Base-by-base conservation (phyloP, 1,140 invertebrate genomes). In the Pomacea maculata region DNA sequence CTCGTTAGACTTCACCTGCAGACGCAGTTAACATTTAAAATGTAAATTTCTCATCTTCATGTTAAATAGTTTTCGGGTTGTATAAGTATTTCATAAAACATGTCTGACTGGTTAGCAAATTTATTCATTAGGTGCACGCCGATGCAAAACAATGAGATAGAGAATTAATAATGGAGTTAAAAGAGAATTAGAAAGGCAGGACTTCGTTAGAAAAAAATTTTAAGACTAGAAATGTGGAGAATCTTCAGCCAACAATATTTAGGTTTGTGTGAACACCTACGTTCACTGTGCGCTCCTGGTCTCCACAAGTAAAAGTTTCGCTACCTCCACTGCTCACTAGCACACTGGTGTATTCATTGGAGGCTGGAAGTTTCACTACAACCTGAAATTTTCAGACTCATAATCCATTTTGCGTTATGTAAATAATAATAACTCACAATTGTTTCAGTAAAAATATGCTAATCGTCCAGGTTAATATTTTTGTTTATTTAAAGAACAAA, bases 321-420 rank as follows among this genome's bases (percentile, higher is more conserved):
- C 76, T 76, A 17, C 86, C 86, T 34, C 75, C 76, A 45, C 72
- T 17, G 68, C 83, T 81, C 0, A 86, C 78, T 10, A 86, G 78
- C 14, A 89, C 81, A 75, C 80, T 88, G 65, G 75, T 81, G 81
- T 87, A 88, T 25, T 88, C 85, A 79, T 82, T 80, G n/a, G 84
- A 87, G 78, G 83, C 83, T 64, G 84, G 81, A 54, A 88, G 76
- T 3, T 84, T 86, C 10, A 88, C 87, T 45, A 87, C 29, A 61
- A 88, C 87, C 87, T 88, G 63, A 15, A 54, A 61, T 11, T 61
- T 61, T 1, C 2, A 17, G 15, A 61, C 8, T 11, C 15, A 17
- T 17, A 4, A 8, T 61, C 57, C 4, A 61, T 6, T 61, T 61
- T 17, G 57, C 1, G 9, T 61, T 14, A 14, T 61, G 57, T 14